phyloP scores from a whole-genome alignment of 2,888 invertebrate species.

The Tiphia femorata region DNA sequence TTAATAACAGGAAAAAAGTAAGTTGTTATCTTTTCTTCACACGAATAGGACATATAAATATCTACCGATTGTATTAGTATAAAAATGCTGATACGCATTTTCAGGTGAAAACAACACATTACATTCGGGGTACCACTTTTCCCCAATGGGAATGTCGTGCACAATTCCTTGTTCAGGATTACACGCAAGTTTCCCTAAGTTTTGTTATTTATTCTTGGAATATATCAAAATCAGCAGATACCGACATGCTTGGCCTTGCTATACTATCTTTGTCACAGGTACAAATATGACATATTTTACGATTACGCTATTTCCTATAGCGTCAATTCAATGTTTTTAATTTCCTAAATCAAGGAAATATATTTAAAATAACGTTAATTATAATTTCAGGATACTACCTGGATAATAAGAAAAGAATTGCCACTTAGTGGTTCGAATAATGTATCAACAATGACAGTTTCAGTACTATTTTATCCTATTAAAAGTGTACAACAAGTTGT shows the following conservation, averaged over 20 bases:
- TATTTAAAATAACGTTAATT: no score
- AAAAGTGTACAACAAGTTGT: constrained; percentile 55
- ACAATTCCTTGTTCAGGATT: constrained; percentile 71
- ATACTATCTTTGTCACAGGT: constrained; percentile 69
- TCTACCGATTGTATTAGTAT: neutral
- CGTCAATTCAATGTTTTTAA: neutral
- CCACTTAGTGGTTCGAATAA: constrained; percentile 59
- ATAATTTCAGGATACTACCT: constrained; percentile 57
- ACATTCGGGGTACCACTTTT: constrained; percentile 67
- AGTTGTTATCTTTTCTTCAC: no score
- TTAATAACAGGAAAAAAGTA: constrained; percentile 71
- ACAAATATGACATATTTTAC: constrained; percentile 3
- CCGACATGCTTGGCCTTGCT: constrained; percentile 71
- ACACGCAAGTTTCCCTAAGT: constrained; percentile 70
- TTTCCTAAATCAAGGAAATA: neutral
- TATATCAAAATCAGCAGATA: constrained; percentile 69
- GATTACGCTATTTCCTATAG: neutral
- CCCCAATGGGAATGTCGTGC: constrained; percentile 71
- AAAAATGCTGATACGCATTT: neutral
- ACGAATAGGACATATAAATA: neutral
- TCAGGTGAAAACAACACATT: constrained; percentile 71
- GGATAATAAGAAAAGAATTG: constrained; percentile 58
- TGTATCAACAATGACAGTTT: constrained; percentile 66
- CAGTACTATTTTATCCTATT: constrained; percentile 70
- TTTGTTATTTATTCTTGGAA: constrained; percentile 72